Evolutionary conservation across 2,888 invertebrate genomes (phyloP).

Genomic region (Blastobasis adustella): DNA sequence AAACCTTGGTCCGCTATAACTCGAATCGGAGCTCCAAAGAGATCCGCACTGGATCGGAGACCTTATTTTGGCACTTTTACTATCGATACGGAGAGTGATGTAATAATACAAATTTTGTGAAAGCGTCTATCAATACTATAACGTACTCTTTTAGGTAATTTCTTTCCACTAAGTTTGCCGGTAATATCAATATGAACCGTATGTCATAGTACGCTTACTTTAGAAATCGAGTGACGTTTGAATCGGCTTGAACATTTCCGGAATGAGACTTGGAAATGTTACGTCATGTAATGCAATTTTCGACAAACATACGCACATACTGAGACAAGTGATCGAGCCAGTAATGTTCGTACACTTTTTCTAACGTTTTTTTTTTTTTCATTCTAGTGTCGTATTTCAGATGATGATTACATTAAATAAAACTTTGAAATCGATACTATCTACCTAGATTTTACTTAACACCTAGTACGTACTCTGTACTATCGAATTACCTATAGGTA

Average conservation of each 20-base stretch:
- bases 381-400: too few relatives aligned
- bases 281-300: constrained; percentile 25
- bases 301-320: constrained; percentile 22
- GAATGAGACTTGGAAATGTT: constrained; percentile 20
- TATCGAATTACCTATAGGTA: too few relatives aligned
- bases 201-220: constrained; percentile 20
- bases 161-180: constrained; percentile 12
- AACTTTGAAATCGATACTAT: too few relatives aligned
- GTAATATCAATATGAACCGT: constrained; percentile 26
- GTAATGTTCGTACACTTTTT: constrained; percentile 18
- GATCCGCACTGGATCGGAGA: too few relatives aligned
- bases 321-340: constrained; percentile 21
- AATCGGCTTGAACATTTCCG: constrained; percentile 19
- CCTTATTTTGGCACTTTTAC: too few relatives aligned
- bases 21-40: too few relatives aligned
- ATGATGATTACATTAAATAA: too few relatives aligned
- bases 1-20: too few relatives aligned
- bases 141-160: constrained; percentile 22
- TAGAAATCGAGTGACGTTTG: constrained; percentile 25
- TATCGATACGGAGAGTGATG: constrained; percentile 1
- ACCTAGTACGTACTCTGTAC: too few relatives aligned
- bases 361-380: constrained; percentile 12
- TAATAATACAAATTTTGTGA: constrained; percentile 19
- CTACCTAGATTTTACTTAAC: too few relatives aligned
- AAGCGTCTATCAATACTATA: constrained; percentile 23